A percentile compares a stretch with the other conserved stretches of the same genome.
These are phyloP conservation scores for Epinephelus cyanopodus DNA, from an alignment of 2,113 vertebrate genomes.

Conservation along the genomic window DNA sequence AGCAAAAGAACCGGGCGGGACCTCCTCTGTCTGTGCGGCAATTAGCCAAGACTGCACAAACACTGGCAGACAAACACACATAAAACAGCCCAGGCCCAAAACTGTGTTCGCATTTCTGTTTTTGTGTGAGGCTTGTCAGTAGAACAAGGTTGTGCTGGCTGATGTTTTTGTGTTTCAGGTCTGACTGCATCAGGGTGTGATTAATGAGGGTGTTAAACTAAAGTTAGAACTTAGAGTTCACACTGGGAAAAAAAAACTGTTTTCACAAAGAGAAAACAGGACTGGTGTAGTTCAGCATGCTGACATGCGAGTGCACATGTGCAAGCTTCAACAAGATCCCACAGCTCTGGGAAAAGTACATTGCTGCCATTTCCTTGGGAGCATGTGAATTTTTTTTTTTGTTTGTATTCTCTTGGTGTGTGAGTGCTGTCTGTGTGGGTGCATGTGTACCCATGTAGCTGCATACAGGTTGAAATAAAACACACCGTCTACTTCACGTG, in stretches of 20 bases:
- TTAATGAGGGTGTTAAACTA: conserved; percentile 41
- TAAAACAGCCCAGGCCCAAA: conserved; percentile 38
- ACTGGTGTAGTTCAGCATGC: conserved; percentile 26
- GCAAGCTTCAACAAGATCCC: conserved; percentile 71
- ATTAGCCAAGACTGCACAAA: conserved; percentile 57
- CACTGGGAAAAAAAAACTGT: background rate
- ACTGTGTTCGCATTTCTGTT: conserved; percentile 14
- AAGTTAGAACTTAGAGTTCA: conserved; percentile 7
- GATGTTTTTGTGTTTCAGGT: conserved; percentile 30
- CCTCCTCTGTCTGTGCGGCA: conserved; percentile 32
- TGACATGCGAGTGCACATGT: conserved; percentile 37
- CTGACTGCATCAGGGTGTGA: conserved; percentile 41
- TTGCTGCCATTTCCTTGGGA: conserved; percentile 36
- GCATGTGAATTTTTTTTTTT: conserved; percentile 27
- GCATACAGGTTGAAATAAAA: background rate
- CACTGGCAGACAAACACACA: conserved; percentile 34
- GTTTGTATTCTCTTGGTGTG: background rate
- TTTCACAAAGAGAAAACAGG: conserved; percentile 34
- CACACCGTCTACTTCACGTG: background rate
- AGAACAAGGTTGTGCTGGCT: conserved; percentile 32
- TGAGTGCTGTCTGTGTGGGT: background rate
- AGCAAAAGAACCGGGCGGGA: conserved; percentile 40
- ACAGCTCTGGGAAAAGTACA: conserved; percentile 51
- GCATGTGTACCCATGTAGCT: background rate
- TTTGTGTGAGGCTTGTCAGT: background rate